These are phyloP conservation scores for Danio tinwini DNA, from an alignment of 2,797 vertebrate genomes.

Conservation along the genomic window DNA sequence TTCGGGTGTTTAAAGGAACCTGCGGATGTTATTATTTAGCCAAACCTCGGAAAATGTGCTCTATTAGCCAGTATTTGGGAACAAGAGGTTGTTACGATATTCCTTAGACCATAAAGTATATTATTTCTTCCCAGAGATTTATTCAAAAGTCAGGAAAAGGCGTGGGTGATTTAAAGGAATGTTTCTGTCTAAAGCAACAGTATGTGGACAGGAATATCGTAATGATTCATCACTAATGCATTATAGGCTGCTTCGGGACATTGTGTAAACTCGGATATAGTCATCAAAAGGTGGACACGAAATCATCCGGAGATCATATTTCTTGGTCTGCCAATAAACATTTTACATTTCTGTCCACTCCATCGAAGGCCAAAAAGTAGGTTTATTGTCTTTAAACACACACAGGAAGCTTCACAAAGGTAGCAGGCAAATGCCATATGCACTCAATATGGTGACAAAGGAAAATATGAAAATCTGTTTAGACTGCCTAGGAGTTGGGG, in stretches of 20 bases:
- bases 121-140: constrained; percentile 57
- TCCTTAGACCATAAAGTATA: constrained; percentile 56
- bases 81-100: constrained; percentile 34
- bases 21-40: constrained; percentile 44
- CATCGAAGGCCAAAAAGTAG: constrained; percentile 25
- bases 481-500: constrained; percentile 51
- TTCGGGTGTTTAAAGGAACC: constrained; percentile 6
- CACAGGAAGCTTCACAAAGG: constrained; percentile 28
- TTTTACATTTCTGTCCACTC: constrained; percentile 11
- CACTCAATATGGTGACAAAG: constrained; percentile 59
- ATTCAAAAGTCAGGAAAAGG: constrained; percentile 59
- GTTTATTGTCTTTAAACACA: constrained; percentile 45
- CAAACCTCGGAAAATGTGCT: constrained; percentile 30
- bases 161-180: constrained; percentile 45
- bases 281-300: constrained; percentile 27
- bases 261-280: constrained; percentile 14
- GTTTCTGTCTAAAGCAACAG: constrained; percentile 37
- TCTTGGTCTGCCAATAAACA: constrained; percentile 28
- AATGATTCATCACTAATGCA: constrained; percentile 36
- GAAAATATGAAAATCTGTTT: constrained; percentile 61
- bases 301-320: constrained; percentile 35
- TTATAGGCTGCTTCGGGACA: constrained; percentile 40
- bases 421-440: constrained; percentile 53
- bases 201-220: constrained; percentile 26
- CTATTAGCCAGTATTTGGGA: constrained; percentile 42